Evolutionary conservation across 1,140 invertebrate species (phyloP).

Genomic region (Streblospio benedicti): DNA sequence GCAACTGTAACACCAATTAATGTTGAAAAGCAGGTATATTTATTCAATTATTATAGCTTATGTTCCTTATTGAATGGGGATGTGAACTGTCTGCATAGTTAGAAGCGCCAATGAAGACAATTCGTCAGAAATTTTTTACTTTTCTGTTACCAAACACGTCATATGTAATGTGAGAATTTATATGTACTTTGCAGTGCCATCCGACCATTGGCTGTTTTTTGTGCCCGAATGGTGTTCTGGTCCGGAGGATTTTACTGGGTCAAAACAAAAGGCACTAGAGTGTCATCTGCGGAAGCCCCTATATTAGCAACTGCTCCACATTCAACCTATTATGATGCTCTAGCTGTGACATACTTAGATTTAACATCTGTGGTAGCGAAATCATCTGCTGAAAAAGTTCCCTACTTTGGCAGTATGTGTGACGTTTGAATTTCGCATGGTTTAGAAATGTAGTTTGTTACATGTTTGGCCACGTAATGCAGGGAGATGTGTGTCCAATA

Average conservation of each 20-base stretch:
- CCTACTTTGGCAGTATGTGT: conserved; percentile 78
- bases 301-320: conserved; percentile 81
- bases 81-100: not conserved
- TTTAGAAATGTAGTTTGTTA: no score
- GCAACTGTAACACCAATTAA: not conserved
- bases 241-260: conserved; percentile 71
- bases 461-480: no score
- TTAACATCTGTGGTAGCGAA: conserved; percentile 82
- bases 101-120: not conserved
- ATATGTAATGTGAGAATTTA: not conserved
- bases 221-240: conserved; percentile 61
- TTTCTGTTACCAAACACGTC: not conserved
- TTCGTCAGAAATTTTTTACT: not conserved
- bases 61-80: not conserved
- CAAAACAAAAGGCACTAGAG: conserved; percentile 59
- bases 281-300: conserved; percentile 63
- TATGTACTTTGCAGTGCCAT: conserved; percentile 31
- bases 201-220: conserved; percentile 32
- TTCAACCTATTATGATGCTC: conserved; percentile 80
- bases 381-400: conserved; percentile 64
- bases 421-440: no score
- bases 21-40: not conserved
- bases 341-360: conserved; percentile 65
- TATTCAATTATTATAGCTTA: not conserved
- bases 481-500: no score